These are phyloP conservation scores for Cynodonichthys magdalenae DNA, from an alignment of 2,797 vertebrate species.

Conservation along the genomic window DNA sequence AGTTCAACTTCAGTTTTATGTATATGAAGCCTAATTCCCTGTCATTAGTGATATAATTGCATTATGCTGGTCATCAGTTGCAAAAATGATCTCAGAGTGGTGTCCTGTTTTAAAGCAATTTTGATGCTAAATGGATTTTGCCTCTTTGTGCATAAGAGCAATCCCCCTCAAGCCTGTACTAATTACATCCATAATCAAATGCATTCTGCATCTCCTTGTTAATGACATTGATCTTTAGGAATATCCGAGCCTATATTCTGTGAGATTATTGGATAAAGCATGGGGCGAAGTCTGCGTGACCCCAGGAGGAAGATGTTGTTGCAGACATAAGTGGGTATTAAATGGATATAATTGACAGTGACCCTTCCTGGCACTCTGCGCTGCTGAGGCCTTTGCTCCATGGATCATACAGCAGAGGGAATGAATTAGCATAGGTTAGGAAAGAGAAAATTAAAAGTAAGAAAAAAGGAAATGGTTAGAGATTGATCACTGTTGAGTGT, in stretches of 20 bases:
- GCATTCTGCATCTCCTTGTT: conserved; percentile 81
- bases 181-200: conserved; percentile 86
- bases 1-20: conserved; percentile 68
- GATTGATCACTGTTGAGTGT: conserved; percentile 70
- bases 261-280: conserved; percentile 88
- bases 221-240: conserved; percentile 86
- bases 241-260: conserved; percentile 84
- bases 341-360: conserved; percentile 89
- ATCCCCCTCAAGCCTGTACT: conserved; percentile 75
- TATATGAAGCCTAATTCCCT: conserved; percentile 71
- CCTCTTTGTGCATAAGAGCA: conserved; percentile 72
- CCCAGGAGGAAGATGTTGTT: conserved; percentile 75
- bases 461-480: conserved; percentile 63
- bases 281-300: conserved; percentile 82
- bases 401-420: conserved; percentile 77
- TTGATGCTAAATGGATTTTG: conserved; percentile 80
- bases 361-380: conserved; percentile 81
- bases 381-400: conserved; percentile 65
- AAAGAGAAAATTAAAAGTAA: conserved; percentile 71
- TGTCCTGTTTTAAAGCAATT: conserved; percentile 79
- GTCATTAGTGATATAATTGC: conserved; percentile 76
- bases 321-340: conserved; percentile 88
- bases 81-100: conserved; percentile 77
- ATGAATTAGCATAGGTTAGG: conserved; percentile 79
- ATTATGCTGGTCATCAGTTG: conserved; percentile 78